Percentiles rank a stretch among this genome's conserved stretches.
phyloP scores from a whole-genome alignment of 2,797 vertebrate species.

The Miichthys miiuy region DNA sequence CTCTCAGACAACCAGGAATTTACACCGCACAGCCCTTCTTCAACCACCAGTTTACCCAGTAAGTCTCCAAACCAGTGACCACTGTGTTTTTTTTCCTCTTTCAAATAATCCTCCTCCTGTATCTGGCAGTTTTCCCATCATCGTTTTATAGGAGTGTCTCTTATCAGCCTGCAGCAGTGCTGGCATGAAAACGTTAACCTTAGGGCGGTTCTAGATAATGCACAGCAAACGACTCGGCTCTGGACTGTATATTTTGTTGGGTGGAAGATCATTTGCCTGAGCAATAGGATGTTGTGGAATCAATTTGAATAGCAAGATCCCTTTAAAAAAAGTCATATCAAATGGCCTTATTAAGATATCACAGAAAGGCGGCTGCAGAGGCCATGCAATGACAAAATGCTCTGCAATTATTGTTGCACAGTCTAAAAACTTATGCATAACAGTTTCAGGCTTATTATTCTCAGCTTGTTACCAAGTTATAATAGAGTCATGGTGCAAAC shows the following conservation, averaged over 20 bases:
- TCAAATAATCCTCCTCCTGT: conserved; percentile 76
- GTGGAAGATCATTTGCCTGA: conserved; percentile 71
- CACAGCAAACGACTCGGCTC: conserved; percentile 35
- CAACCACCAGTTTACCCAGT: conserved; percentile 67
- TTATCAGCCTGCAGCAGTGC: conserved; percentile 76
- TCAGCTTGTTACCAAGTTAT: conserved; percentile 6
- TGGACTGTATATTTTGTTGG: conserved; percentile 26
- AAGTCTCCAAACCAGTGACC: conserved; percentile 49
- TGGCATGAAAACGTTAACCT: conserved; percentile 69
- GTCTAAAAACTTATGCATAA: background rate
- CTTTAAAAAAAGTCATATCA: conserved; percentile 57
- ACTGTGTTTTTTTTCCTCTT: conserved; percentile 23
- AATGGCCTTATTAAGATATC: conserved; percentile 48
- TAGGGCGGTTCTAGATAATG: conserved; percentile 57
- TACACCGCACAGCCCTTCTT: conserved; percentile 47
- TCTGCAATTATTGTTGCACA: background rate
- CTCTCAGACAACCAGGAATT: conserved; percentile 64
- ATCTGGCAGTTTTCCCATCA: conserved; percentile 57
- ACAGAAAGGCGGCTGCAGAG: background rate
- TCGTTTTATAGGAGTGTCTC: conserved; percentile 74
- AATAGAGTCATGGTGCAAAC: conserved; percentile 38
- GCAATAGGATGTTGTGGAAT: conserved; percentile 66
- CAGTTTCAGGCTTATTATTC: conserved; percentile 10
- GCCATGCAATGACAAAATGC: background rate
- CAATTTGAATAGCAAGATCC: conserved; percentile 68